Percentiles rank a stretch among this genome's conserved stretches.
These are phyloP conservation scores for Rhopalosiphum padi DNA, from an alignment of 1,140 invertebrate genomes.

Conservation along the genomic window DNA sequence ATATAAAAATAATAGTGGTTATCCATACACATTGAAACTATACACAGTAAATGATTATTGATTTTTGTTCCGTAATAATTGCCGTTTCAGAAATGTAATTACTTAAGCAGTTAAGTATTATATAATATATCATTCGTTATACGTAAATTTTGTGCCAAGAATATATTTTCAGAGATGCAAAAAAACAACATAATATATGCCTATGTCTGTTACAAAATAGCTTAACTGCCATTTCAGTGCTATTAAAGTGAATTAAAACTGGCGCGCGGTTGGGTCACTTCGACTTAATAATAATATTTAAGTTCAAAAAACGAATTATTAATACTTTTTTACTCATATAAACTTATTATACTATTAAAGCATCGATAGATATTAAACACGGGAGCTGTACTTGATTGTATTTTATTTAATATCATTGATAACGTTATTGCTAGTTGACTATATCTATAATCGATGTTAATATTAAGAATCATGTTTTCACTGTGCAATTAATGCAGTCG, in stretches of 20 bases:
- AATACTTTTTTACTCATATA: not conserved
- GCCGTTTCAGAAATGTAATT: not conserved
- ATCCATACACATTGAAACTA: not conserved
- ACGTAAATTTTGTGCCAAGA: not conserved
- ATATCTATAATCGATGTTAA: not conserved
- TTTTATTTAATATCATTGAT: not conserved
- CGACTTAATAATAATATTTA: not conserved
- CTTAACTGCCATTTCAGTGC: not conserved
- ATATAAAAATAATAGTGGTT: not conserved
- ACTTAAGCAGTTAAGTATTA: not conserved
- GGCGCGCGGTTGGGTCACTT: not conserved
- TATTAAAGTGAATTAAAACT: not conserved
- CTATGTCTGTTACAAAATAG: constrained; percentile 10
- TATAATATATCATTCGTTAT: not conserved
- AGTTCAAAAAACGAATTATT: not conserved
- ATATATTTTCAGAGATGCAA: constrained; percentile 12
- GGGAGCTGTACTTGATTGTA: not conserved
- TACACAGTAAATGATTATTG: not conserved
- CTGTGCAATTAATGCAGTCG: not conserved
- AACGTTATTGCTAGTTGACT: too few relatives aligned
- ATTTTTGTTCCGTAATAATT: not conserved
- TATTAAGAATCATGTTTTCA: not conserved
- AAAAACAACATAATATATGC: not conserved
- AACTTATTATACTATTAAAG: not conserved
- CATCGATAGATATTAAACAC: not conserved